These are phyloP conservation scores for Drosophila paracracens DNA, from an alignment of 2,888 invertebrate species.

Conservation along the genomic window DNA sequence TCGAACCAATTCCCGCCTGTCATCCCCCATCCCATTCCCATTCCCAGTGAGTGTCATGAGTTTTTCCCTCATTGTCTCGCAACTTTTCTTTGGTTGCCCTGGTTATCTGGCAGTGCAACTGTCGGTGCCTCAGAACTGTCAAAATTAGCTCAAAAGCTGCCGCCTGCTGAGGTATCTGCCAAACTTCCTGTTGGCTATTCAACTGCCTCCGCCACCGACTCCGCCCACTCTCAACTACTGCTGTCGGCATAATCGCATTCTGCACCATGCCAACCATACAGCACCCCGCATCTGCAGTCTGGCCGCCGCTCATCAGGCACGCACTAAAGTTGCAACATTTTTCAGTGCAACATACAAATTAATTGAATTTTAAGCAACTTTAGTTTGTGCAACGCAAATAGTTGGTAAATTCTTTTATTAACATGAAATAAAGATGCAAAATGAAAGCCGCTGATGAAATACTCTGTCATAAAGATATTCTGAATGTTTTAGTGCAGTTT, in stretches of 20 bases:
- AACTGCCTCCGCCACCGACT: constrained; percentile 8
- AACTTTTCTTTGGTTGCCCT: constrained; percentile 72
- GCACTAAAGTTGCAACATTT: constrained; percentile 73
- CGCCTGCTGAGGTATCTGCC: constrained; percentile 39
- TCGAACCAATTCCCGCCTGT: background rate
- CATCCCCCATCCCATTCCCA: background rate
- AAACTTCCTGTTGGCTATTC: constrained; percentile 44
- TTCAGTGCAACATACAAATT: constrained; percentile 70
- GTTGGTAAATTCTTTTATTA: constrained; percentile 66
- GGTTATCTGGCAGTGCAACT: constrained; percentile 62
- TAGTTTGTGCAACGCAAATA: constrained; percentile 56
- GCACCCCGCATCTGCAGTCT: constrained; percentile 10
- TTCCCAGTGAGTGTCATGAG: background rate
- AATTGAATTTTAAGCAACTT: constrained; percentile 78
- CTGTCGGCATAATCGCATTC: constrained; percentile 26
- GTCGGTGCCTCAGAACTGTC: constrained; percentile 62
- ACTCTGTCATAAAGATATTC: constrained; percentile 13
- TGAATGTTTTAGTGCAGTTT: background rate
- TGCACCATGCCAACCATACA: background rate
- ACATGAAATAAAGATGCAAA: background rate
- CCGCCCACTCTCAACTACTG: constrained; percentile 15
- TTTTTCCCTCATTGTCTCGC: background rate
- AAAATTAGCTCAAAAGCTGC: constrained; percentile 69
- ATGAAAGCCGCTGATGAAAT: background rate
- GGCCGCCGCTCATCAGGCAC: constrained; percentile 47